Percentiles rank a stretch among this genome's conserved stretches.
These are phyloP conservation scores for Parus major DNA, from an alignment of 2,113 vertebrate genomes.

Conservation along the genomic window DNA sequence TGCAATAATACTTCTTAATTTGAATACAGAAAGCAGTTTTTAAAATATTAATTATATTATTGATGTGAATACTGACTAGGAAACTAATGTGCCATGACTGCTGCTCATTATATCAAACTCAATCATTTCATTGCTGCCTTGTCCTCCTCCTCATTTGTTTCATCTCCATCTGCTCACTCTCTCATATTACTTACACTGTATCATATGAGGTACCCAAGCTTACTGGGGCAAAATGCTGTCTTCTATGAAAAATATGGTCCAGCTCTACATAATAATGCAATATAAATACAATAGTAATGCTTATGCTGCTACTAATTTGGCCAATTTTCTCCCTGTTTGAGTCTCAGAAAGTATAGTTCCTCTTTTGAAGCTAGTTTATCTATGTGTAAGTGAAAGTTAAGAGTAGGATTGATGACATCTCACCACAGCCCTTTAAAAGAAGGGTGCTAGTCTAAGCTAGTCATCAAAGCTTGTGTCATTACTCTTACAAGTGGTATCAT, in stretches of 20 bases:
- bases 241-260: neutral
- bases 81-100: neutral
- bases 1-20: neutral
- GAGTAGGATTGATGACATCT: neutral
- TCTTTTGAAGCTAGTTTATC: neutral
- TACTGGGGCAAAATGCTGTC: neutral
- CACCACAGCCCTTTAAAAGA: neutral
- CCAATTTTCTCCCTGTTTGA: neutral
- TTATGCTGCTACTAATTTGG: neutral
- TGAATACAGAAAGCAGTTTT: neutral
- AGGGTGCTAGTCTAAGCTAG: neutral
- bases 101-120: slow-evolving; percentile 17
- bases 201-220: neutral
- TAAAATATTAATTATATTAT: slow-evolving; percentile 22
- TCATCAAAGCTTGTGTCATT: neutral
- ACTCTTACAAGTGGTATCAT: neutral
- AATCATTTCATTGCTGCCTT: slow-evolving; percentile 1
- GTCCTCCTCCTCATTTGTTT: slow-evolving; percentile 11
- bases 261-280: neutral
- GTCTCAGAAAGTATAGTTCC: neutral
- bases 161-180: slow-evolving; percentile 7
- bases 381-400: neutral
- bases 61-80: slow-evolving; percentile 30
- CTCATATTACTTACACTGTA: neutral
- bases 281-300: neutral